Evolutionary conservation across 1,140 invertebrate genomes (phyloP), one percentile per base, ranked within the genome.

Genomic region (Drosophila ficusphila): DNA sequence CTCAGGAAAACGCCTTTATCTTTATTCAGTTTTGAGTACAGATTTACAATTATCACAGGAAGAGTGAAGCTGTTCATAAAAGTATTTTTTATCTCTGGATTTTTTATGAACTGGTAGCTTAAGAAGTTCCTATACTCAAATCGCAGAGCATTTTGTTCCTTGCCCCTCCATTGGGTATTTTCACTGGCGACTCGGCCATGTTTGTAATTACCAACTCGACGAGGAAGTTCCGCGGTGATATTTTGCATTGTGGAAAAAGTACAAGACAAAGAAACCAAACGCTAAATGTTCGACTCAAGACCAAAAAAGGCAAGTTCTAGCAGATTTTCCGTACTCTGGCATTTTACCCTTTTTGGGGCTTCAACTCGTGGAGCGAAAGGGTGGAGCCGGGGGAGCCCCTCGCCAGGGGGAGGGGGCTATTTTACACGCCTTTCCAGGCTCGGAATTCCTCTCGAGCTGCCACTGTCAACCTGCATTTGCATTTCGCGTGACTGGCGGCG

Each of bases 231-330:
- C 56, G 19, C 34, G 8, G 44, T 16, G 18, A 67, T 27, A 44
- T 19, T 67, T 60, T 49, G 44, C 46, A 49, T 67, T 57, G 39
- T 33, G 21, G 14, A 16, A 46, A 42, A 42, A 25, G 53, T 57
- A 76, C 76, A 79, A 60, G 75, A 60, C 72, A 52, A 56, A 34
- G 70, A 57, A 51, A 33, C 56, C 42, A 82, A 76, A 79, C 67
- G 74, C 54, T 88, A 78, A 88, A 88, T 78, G 78, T 69, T 82
- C 76, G 49, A 52, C 33, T 29, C 25, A 38, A 38, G 18, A 56
- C 82, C 82, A 76, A 88, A 88, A 78, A 75, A 78, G 83, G 82
- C 48, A 76, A 78, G 56, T 81, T 86, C 82, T 75, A 77, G 76
- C 82, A 86, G 82, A 86, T 86, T 86, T 86, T 73, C 58, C 57